Percentiles rank a stretch among this genome's conserved stretches.
Conservation (phyloP, 2,113 vertebrate species). For the Panthera tigris region DNA sequence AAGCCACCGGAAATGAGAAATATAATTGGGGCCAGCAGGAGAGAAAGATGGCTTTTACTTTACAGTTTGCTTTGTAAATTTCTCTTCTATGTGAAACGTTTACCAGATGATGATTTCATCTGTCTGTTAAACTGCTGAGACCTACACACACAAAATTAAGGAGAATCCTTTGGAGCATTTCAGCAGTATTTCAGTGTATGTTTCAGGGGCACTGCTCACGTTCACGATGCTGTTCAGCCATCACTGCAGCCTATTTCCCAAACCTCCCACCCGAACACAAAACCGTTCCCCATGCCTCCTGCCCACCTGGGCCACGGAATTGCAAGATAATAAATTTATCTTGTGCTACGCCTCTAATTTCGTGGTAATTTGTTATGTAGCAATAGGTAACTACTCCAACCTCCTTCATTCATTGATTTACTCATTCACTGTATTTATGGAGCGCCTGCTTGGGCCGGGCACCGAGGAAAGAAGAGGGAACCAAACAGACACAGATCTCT, state of each 20-base stretch:
- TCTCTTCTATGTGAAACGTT: background rate
- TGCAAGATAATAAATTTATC: background rate
- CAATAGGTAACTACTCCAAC: background rate
- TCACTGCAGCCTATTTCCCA: background rate
- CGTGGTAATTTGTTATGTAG: background rate
- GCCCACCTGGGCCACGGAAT: background rate
- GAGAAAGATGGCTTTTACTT: background rate
- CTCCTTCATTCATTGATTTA: background rate
- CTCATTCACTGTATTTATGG: background rate
- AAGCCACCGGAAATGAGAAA: background rate
- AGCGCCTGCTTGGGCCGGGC: background rate
- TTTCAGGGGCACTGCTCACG: background rate
- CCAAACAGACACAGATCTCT: background rate
- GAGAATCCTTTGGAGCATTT: background rate
- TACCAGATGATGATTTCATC: background rate
- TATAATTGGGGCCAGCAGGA: background rate
- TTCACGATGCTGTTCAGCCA: background rate
- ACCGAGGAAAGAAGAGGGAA: background rate
- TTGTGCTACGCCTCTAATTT: background rate
- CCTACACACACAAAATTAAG: background rate
- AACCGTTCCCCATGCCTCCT: background rate
- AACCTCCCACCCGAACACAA: background rate
- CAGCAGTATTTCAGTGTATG: background rate
- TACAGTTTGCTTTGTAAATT: background rate
- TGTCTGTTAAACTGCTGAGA: background rate